Percentiles rank a stretch among this genome's conserved stretches.
phyloP scores from a whole-genome alignment of 2,797 vertebrate species.

The Myotis findleyi region DNA sequence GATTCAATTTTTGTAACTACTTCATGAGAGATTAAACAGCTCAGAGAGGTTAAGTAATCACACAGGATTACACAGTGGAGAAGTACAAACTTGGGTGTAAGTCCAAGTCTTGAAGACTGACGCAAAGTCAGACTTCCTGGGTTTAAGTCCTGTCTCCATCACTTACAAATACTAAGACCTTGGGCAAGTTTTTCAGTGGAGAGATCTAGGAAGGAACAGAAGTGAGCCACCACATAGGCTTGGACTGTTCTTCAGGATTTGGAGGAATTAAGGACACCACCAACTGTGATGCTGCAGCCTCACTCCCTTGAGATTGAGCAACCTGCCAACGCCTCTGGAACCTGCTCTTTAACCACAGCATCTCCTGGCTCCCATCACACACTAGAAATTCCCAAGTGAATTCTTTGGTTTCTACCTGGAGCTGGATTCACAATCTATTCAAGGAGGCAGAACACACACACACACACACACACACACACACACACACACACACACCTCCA shows the following conservation, averaged over 20 bases:
- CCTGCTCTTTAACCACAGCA: background rate
- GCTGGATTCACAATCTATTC: background rate
- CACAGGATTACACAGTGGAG: background rate
- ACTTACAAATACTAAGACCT: background rate
- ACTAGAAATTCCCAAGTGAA: background rate
- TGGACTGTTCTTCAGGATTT: background rate
- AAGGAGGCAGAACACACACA: background rate
- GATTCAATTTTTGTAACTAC: background rate
- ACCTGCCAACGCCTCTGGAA: background rate
- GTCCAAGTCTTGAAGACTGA: background rate
- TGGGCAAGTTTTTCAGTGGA: background rate
- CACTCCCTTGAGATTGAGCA: fast-evolving
- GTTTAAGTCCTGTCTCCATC: background rate
- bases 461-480: background rate
- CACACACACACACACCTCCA: background rate
- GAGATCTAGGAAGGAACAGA: background rate
- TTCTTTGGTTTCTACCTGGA: background rate
- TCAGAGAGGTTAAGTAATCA: background rate
- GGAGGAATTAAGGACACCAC: background rate
- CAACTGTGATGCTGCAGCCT: background rate
- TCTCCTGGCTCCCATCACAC: background rate
- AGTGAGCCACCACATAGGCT: background rate
- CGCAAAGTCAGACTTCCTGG: background rate
- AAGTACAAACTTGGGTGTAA: background rate
- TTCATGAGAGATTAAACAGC: background rate